Conservation (phyloP, 2,888 invertebrate species). For the Dasysyrphus tricinctus region DNA sequence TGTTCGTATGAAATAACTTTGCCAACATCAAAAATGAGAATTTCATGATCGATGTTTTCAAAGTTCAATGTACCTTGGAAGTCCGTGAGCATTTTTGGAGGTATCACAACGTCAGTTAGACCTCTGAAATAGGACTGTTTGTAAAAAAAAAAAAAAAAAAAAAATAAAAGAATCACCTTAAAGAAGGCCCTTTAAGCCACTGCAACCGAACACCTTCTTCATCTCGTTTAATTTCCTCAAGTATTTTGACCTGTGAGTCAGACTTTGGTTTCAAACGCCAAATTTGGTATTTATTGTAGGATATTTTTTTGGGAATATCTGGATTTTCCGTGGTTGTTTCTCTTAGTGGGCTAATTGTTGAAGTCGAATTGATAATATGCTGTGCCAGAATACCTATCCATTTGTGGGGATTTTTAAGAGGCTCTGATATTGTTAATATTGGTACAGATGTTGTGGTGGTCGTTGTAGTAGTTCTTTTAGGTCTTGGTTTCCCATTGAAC, state of each 20-base stretch:
- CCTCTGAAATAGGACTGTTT: conserved; percentile 78
- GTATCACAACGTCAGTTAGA: conserved; percentile 89
- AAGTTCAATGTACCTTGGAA: conserved; percentile 85
- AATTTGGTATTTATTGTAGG: conserved; percentile 84
- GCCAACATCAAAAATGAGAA: conserved; percentile 90
- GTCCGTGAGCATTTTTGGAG: conserved; percentile 85
- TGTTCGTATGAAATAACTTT: conserved; percentile 89
- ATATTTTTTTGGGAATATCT: conserved; percentile 77
- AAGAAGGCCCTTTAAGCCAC: conserved; percentile 86
- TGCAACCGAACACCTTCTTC: conserved; percentile 85
- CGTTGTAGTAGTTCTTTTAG: conserved; percentile 78
- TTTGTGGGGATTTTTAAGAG: conserved; percentile 82
- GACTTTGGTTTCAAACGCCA: conserved; percentile 84
- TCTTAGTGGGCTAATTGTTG: conserved; percentile 79
- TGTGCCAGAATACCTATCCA: conserved; percentile 83
- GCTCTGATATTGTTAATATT: conserved; percentile 82
- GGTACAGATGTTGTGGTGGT: conserved; percentile 81
- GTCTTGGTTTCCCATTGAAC: conserved; percentile 82
- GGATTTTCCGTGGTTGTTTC: conserved; percentile 78
- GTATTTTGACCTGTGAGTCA: conserved; percentile 82
- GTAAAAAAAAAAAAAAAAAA: neutral
- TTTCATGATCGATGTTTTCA: conserved; percentile 86
- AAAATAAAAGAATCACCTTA: conserved; percentile 79
- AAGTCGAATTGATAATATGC: conserved; percentile 81
- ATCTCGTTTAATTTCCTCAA: conserved; percentile 83